Percentiles rank a stretch among this genome's conserved stretches.
phyloP scores from a whole-genome alignment of 2,797 vertebrate genomes.

The Tapera naevia region DNA sequence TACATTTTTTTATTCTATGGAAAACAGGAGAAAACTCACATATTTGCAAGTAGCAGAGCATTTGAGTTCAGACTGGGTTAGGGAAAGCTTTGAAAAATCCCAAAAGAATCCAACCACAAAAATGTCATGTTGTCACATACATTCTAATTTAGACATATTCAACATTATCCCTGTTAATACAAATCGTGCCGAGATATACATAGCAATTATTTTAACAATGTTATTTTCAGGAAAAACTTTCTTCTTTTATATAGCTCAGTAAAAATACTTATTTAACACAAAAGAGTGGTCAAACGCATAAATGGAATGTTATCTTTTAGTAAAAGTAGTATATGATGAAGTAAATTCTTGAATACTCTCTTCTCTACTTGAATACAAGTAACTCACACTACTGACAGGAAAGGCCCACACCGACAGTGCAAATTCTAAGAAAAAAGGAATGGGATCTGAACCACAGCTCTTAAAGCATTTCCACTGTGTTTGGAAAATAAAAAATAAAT shows the following conservation, averaged over 20 bases:
- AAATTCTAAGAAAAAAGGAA: not conserved
- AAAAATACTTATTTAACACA: not conserved
- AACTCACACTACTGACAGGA: not conserved
- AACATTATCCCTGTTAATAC: not conserved
- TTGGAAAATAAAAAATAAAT: not conserved
- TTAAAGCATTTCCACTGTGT: not conserved
- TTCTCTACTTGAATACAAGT: not conserved
- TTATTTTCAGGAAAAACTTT: not conserved
- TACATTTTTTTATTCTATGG: not conserved
- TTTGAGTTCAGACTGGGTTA: not conserved
- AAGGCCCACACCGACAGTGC: not conserved
- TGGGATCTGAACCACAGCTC: not conserved
- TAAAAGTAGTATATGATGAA: not conserved
- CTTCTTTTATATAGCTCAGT: not conserved
- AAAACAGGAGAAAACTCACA: not conserved
- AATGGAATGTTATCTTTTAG: not conserved
- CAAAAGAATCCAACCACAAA: not conserved
- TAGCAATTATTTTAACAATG: not conserved
- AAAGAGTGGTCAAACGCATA: not conserved
- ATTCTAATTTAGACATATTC: not conserved
- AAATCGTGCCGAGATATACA: not conserved
- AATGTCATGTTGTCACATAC: not conserved
- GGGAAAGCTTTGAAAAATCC: not conserved
- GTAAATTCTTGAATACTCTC: not conserved
- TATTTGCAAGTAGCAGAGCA: not conserved